Evolutionary conservation across 2,113 vertebrate species (phyloP).

Genomic region (Leucosticte australis): DNA sequence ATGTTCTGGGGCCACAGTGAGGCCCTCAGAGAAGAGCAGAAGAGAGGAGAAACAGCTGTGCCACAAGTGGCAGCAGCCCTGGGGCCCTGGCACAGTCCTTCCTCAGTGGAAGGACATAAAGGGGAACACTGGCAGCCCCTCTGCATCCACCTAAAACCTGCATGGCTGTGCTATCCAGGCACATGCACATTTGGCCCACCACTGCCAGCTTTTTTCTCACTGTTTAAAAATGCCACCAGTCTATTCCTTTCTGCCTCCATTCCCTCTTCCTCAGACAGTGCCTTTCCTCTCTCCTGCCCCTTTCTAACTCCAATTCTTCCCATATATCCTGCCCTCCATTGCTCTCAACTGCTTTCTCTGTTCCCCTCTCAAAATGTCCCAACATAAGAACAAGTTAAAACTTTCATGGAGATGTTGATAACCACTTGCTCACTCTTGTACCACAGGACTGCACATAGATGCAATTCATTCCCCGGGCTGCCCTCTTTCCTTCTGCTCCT

Average conservation of each 20-base stretch:
- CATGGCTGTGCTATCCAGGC: neutral
- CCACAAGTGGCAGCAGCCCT: neutral
- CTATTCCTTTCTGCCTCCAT: neutral
- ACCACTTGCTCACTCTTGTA: neutral
- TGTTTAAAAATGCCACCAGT: neutral
- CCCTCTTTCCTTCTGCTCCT: neutral
- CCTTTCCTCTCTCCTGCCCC: neutral
- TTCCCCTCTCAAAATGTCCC: neutral
- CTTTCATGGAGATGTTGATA: neutral
- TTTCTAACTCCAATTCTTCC: neutral
- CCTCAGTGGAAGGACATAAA: rapidly evolving
- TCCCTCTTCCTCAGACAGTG: neutral
- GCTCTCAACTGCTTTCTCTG: rapidly evolving
- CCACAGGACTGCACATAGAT: neutral
- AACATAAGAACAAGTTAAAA: neutral
- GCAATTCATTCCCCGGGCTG: neutral
- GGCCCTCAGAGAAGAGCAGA: neutral
- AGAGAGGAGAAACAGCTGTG: neutral
- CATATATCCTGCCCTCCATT: neutral
- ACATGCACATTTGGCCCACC: neutral
- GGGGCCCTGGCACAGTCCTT: neutral
- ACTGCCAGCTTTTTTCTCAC: neutral
- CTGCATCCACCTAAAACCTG: neutral
- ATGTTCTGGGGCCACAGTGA: rapidly evolving
- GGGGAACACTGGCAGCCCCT: neutral